Conservation (phyloP, 2,888 invertebrate genomes). For the Sinhomidia bicolor region DNA sequence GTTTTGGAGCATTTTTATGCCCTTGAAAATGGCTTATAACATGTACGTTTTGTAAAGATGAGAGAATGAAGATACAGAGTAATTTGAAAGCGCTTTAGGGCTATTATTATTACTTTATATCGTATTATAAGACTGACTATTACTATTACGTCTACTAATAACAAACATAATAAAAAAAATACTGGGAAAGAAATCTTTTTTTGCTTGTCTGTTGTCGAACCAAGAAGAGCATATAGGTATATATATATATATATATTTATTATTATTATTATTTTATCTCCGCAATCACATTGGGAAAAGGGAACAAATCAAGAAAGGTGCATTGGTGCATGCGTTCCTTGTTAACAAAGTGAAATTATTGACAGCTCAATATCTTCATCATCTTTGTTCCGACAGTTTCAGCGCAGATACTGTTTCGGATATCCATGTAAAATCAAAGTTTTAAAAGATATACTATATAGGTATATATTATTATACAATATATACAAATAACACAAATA, state of each 20-base stretch:
- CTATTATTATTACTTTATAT: constrained; percentile 59
- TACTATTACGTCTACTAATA: constrained; percentile 63
- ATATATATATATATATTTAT: background rate
- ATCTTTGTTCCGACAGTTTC: constrained; percentile 14
- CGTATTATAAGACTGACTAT: constrained; percentile 49
- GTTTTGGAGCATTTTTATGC: constrained; percentile 58
- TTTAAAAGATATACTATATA: background rate
- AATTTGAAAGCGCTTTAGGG: constrained; percentile 66
- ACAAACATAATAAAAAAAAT: constrained; percentile 47
- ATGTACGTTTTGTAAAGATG: background rate
- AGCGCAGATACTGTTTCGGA: background rate
- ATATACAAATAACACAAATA: background rate
- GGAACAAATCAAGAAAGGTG: constrained; percentile 34
- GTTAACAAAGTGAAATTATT: constrained; percentile 75
- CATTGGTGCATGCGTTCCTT: constrained; percentile 60
- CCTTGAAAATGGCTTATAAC: constrained; percentile 60
- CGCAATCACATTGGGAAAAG: constrained; percentile 55
- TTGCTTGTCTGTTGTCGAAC: background rate
- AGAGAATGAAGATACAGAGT: constrained; percentile 41
- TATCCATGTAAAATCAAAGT: constrained; percentile 13
- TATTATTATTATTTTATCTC: constrained; percentile 37
- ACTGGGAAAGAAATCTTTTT: constrained; percentile 16
- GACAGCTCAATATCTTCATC: constrained; percentile 73
- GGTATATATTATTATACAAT: background rate
- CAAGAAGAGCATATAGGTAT: background rate